Percentiles rank a stretch among this genome's conserved stretches.
These are phyloP conservation scores for Leptoclinus maculatus DNA, from an alignment of 2,797 vertebrate species.

Conservation along the genomic window DNA sequence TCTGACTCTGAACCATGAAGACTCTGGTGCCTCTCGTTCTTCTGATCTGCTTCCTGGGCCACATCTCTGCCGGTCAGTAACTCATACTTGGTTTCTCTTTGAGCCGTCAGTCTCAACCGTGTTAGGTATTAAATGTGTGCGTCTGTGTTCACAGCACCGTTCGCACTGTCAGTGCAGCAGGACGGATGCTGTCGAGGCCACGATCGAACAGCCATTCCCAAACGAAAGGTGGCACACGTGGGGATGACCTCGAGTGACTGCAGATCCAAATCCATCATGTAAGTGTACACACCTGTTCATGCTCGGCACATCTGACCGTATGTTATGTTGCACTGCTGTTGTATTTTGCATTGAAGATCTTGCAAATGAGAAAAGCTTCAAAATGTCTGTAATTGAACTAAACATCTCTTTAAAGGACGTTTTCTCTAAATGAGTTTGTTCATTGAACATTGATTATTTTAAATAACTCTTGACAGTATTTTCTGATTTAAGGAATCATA, in stretches of 20 bases:
- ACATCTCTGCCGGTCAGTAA: constrained; percentile 28
- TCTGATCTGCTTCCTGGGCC: constrained; percentile 18
- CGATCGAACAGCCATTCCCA: accelerated
- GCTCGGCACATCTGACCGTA: too few species aligned
- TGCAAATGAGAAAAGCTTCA: background rate
- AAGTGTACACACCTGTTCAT: constrained; percentile 9
- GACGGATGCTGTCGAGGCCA: accelerated
- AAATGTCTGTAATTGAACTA: too few species aligned
- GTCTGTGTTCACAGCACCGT: background rate
- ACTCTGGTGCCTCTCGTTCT: constrained; percentile 1
- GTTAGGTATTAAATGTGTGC: background rate
- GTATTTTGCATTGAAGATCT: background rate
- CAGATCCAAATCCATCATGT: accelerated
- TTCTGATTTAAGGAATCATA: too few species aligned
- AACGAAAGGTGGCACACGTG: accelerated
- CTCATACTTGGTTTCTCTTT: background rate
- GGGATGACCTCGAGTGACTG: accelerated
- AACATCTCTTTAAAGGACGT: too few species aligned
- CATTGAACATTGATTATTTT: too few species aligned
- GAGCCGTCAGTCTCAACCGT: background rate
- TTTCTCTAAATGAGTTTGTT: too few species aligned
- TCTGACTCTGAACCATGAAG: constrained; percentile 29
- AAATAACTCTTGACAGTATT: too few species aligned
- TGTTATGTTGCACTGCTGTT: background rate
- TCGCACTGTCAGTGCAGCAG: accelerated